Evolutionary conservation across 1,140 invertebrate genomes (phyloP).

Genomic region (Eufriesea mexicana): DNA sequence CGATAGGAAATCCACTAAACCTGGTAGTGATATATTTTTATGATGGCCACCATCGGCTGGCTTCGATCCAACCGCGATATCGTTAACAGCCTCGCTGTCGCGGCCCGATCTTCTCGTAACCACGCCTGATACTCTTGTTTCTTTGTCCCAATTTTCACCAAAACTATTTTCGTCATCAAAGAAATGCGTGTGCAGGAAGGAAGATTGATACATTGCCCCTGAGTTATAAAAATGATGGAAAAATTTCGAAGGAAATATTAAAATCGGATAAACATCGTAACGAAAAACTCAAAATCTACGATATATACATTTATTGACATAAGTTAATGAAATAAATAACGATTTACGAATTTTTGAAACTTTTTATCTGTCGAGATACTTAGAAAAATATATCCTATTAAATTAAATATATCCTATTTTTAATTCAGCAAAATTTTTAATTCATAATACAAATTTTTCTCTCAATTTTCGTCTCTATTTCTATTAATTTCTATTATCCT

Average conservation of each 20-base stretch:
- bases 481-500: too few relatives aligned
- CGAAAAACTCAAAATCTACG: too few relatives aligned
- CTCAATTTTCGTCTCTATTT: too few relatives aligned
- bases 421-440: too few relatives aligned
- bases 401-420: too few relatives aligned
- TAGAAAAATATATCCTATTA: too few relatives aligned
- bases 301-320: too few relatives aligned
- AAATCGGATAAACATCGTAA: neutral
- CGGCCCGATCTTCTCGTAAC: conserved; percentile 7
- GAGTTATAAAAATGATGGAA: neutral
- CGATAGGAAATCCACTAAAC: conserved; percentile 7
- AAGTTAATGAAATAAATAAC: too few relatives aligned
- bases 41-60: conserved; percentile 14
- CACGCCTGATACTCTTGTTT: neutral
- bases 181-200: neutral
- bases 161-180: neutral
- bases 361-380: too few relatives aligned
- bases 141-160: conserved; percentile 19
- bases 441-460: too few relatives aligned
- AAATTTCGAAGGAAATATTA: neutral
- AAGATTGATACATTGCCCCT: neutral
- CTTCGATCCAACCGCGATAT: conserved; percentile 30
- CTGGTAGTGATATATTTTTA: conserved; percentile 20
- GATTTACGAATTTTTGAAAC: too few relatives aligned
- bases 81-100: conserved; percentile 23